These are phyloP conservation scores for Dryobotodes eremita DNA, from an alignment of 2,888 invertebrate species.

Conservation along the genomic window DNA sequence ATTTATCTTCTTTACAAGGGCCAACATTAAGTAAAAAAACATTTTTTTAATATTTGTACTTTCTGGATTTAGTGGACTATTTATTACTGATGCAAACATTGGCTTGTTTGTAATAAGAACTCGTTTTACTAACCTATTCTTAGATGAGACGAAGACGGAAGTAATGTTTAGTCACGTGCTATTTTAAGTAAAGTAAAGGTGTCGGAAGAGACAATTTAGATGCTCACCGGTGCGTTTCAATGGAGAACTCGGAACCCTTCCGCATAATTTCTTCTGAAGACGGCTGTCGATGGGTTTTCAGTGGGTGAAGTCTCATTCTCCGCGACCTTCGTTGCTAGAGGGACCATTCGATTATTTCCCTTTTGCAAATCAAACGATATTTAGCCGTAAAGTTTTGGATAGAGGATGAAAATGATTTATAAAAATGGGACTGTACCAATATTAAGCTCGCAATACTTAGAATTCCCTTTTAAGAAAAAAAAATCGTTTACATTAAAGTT, in stretches of 20 bases:
- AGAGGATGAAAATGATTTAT: background rate
- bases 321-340: background rate
- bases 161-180: constrained; percentile 10
- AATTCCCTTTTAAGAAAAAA: background rate
- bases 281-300: background rate
- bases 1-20: constrained; percentile 30
- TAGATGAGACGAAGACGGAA: background rate
- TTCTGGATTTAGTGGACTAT: background rate
- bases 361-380: background rate
- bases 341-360: background rate
- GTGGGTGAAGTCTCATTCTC: background rate
- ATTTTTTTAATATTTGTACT: constrained; percentile 8
- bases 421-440: no score
- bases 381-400: no score
- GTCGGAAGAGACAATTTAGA: constrained; percentile 29
- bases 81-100: constrained; percentile 12
- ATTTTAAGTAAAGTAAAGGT: constrained; percentile 21
- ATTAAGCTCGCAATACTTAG: background rate
- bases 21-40: background rate
- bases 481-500: constrained; percentile 4
- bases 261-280: constrained; percentile 27
- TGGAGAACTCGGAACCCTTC: constrained; percentile 27
- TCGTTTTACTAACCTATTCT: background rate
- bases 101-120: constrained; percentile 8
- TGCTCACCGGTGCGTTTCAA: constrained; percentile 36